Evolutionary conservation across 1,140 invertebrate genomes (phyloP), one percentile per base, ranked within the genome.

Genomic region (Lepidurus arcticus): DNA sequence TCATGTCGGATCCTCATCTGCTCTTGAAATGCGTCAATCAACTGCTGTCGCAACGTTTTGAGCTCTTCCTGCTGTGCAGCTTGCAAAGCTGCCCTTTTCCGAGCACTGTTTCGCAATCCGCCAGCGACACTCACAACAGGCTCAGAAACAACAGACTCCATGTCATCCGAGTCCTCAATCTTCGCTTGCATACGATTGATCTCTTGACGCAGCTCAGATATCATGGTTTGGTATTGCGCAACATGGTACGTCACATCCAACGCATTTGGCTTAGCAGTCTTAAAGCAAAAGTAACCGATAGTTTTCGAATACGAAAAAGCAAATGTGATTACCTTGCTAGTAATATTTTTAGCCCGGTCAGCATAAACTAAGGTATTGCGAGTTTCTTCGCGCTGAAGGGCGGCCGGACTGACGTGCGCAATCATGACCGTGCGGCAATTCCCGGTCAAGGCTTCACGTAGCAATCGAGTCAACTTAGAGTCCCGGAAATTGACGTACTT

Each of bases 401-500:
- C 87, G 11, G 92, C 91, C 0, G 96, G 93, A 13, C 92, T 93
- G 7, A 98, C 93, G 84, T 98, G 95, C n/a, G 96, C 96, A 78
- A 98, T 94, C 95, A 98, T 98, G 0, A 96, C 94, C 0, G 96
- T 91, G 80, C 87, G 88, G 82, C 94, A 97, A 82, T 96, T 95
- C 5, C 96, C 96, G 79, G 94, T 94, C 13, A 98, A 86, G 0
- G 95, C 93, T 82, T 98, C 89, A 83, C 90, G 88, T 73, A 94
- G 84, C 53, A 94, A 83, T 10, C 92, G 86, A 0, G 96, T 98
- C 65, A 98, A 86, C 85, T 98, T 98, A 11, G 94, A 97, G 85
- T 98, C 96, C 6, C 96, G 88, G 84, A 94, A 98, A 86, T 98
- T 98, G 0, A 98, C 94, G 83, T 96, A 98, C 81, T 91, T 86